These are phyloP conservation scores for Erythrocercus mccallii DNA, from an alignment of 2,113 vertebrate species.

Conservation along the genomic window DNA sequence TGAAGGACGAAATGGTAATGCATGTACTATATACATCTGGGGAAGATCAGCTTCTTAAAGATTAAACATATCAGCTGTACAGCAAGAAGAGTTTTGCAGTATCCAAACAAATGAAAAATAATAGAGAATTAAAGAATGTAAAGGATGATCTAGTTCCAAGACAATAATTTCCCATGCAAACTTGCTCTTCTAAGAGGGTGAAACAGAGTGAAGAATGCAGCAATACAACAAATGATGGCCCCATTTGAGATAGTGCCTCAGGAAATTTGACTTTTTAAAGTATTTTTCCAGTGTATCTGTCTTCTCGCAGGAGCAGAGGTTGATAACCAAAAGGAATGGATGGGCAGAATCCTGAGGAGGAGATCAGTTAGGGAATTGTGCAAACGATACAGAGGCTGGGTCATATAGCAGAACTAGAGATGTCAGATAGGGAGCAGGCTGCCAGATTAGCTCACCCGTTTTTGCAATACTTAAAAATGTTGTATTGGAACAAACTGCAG, in stretches of 20 bases:
- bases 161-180: not conserved
- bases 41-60: not conserved
- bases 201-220: not conserved
- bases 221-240: not conserved
- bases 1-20: conserved; percentile 59
- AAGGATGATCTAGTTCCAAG: not conserved
- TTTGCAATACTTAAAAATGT: not conserved
- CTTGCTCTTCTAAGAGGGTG: not conserved
- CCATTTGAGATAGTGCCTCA: not conserved
- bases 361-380: not conserved
- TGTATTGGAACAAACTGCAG: not conserved
- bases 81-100: not conserved
- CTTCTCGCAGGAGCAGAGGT: not conserved
- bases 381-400: not conserved
- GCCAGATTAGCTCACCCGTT: not conserved
- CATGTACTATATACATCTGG: not conserved
- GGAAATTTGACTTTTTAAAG: conserved; percentile 23
- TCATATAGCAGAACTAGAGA: not conserved
- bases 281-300: not conserved
- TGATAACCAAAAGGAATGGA: conserved; percentile 29
- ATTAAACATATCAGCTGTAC: not conserved
- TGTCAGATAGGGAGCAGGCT: not conserved
- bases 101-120: not conserved
- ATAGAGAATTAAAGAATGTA: not conserved
- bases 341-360: not conserved